Evolutionary conservation across 1,140 invertebrate genomes (phyloP).

Genomic region (Caenorhabditis tropicalis): DNA sequence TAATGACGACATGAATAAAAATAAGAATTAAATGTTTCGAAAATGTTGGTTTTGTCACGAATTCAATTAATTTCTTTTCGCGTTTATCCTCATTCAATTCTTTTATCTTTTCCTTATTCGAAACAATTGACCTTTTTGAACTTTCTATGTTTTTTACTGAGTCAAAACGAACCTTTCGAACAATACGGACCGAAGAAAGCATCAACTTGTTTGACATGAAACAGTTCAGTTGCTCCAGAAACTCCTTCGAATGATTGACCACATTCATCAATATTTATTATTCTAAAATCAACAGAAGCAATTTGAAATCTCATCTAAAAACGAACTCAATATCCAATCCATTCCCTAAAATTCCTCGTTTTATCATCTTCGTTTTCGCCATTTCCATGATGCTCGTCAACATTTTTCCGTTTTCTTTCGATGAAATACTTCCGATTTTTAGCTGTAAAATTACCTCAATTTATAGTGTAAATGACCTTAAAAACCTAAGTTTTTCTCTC

Average conservation of each 20-base stretch:
- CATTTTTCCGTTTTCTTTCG: conserved; percentile 8
- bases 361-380: conserved; percentile 65
- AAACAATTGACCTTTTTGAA: neutral
- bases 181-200: conserved; percentile 60
- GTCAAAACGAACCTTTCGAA: conserved; percentile 51
- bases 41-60: conserved; percentile 31
- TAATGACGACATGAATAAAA: neutral
- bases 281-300: conserved; percentile 55
- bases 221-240: conserved; percentile 60
- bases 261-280: conserved; percentile 59
- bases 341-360: conserved; percentile 64
- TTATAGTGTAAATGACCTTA: conserved; percentile 21
- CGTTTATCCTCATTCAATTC: neutral
- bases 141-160: neutral
- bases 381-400: conserved; percentile 61
- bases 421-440: conserved; percentile 29
- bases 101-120: neutral
- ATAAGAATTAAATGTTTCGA: neutral
- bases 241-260: conserved; percentile 63
- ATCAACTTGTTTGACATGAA: conserved; percentile 55
- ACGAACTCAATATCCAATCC: conserved; percentile 69
- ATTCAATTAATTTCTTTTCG: neutral
- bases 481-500: too few species aligned
- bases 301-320: too few species aligned
- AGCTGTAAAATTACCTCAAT: conserved; percentile 32